Evolutionary conservation across 2,797 vertebrate genomes (phyloP), one percentile per base, ranked within the genome.

Genomic region (Geotrypetes seraphini): DNA sequence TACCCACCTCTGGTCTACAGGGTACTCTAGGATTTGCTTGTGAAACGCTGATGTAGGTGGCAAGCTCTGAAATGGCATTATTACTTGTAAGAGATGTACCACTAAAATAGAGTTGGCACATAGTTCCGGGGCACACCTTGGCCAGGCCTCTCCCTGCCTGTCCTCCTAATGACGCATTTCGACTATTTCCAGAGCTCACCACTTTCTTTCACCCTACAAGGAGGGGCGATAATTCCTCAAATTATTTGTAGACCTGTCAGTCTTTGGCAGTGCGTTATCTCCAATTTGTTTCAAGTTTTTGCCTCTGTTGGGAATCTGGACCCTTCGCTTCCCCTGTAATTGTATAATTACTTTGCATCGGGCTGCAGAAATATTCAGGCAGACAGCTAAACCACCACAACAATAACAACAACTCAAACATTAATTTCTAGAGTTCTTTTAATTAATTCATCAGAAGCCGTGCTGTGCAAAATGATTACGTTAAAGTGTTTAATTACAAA

Each of bases 401-500:
- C 85, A 86, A 86, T 80, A 76, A 81, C 45, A 67, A 88, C 66
- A 66, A 80, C 75, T 71, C 75, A 85, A 83, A 89, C 84, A 85
- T 83, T 79, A 83, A 88, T 88, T 86, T 85, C 89, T 89, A 83
- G 75, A 81, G 78, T 86, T 70, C 72, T 83, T 78, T 77, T 83
- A 86, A 91, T 89, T 88, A 91, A 91, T 88, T 92, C 80, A 85
- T 85, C 83, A 68, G 75, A 78, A 83, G 64, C 85, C 83, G 69
- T 79, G 86, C 85, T 87, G 88, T 82, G 84, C 71, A 75, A 81
- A 78, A 85, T 89, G 88, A 91, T 86, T 89, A 87, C 75, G 82
- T 84, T 83, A 84, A 83, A 88, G 87, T 89, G 89, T 87, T 94
- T 92, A 90, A 92, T 92, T 89, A 89, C 87, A 88, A 89, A 92